phyloP scores from a whole-genome alignment of 2,113 vertebrate genomes.

The Toxotes chatareus region DNA sequence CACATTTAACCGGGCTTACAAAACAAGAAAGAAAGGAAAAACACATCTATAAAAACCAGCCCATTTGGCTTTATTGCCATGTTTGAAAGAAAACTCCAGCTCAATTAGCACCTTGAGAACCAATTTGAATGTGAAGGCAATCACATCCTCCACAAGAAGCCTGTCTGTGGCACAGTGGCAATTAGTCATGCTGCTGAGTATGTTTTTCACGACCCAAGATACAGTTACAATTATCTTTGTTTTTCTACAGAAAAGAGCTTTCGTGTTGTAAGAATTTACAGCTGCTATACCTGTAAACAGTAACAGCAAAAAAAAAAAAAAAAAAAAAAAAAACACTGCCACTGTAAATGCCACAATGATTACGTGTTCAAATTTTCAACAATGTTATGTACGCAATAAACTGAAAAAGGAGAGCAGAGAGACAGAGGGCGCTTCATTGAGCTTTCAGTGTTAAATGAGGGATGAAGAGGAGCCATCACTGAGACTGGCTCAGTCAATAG shows the following conservation, averaged over 20 bases:
- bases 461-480: conserved; percentile 23
- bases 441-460: conserved; percentile 47
- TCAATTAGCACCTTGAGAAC: conserved; percentile 56
- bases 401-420: neutral
- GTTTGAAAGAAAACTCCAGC: conserved; percentile 23
- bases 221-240: neutral
- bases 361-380: neutral
- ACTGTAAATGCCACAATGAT: fast-evolving
- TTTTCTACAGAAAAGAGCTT: neutral
- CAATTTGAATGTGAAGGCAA: conserved; percentile 45
- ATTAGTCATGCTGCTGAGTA: conserved; percentile 20
- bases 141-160: conserved; percentile 44
- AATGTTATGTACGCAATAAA: neutral
- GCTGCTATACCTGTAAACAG: neutral
- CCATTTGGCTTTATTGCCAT: conserved; percentile 38
- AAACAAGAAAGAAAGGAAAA: conserved; percentile 23
- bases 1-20: neutral
- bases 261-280: neutral
- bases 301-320: neutral
- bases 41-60: conserved; percentile 36
- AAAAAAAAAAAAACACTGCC: neutral
- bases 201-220: neutral
- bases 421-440: neutral
- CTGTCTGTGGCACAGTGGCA: conserved; percentile 13
- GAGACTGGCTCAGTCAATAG: neutral